These are phyloP conservation scores for Salarias fasciatus DNA, from an alignment of 2,797 vertebrate genomes.

Conservation along the genomic window DNA sequence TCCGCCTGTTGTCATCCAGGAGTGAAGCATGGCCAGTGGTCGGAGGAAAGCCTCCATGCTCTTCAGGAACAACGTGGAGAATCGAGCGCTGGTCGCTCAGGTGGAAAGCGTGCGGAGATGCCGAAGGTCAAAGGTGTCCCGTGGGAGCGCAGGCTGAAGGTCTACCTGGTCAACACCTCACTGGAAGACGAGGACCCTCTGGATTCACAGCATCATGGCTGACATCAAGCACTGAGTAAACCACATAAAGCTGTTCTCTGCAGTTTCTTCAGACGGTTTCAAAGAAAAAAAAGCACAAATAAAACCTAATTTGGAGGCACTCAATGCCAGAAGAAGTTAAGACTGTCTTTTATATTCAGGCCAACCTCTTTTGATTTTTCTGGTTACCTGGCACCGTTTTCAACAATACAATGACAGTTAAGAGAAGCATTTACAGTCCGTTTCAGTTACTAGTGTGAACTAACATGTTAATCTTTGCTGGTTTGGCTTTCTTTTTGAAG, in stretches of 20 bases:
- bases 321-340: conserved; percentile 75
- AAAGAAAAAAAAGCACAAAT: neutral
- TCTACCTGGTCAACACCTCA: conserved; percentile 93
- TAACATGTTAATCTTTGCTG: conserved; percentile 35
- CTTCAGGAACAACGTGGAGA: conserved; percentile 94
- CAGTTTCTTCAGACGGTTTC: no score
- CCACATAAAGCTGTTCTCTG: no score
- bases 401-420: conserved; percentile 19
- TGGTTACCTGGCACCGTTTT: conserved; percentile 58
- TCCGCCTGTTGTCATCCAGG: no score
- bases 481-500: conserved; percentile 44
- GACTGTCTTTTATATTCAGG: conserved; percentile 63
- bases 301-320: conserved; percentile 41
- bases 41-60: conserved; percentile 92
- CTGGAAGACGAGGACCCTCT: conserved; percentile 86
- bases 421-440: conserved; percentile 45
- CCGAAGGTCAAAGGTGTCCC: conserved; percentile 60
- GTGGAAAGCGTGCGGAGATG: conserved; percentile 84
- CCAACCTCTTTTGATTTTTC: conserved; percentile 47
- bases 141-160: conserved; percentile 85
- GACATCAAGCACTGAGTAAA: no score
- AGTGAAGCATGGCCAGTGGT: conserved; percentile 86
- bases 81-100: conserved; percentile 89
- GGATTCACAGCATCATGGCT: conserved; percentile 93
- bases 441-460: conserved; percentile 48